Evolutionary conservation across 2,797 vertebrate species (phyloP).

Genomic region (Hippopotamyrus pictus): DNA sequence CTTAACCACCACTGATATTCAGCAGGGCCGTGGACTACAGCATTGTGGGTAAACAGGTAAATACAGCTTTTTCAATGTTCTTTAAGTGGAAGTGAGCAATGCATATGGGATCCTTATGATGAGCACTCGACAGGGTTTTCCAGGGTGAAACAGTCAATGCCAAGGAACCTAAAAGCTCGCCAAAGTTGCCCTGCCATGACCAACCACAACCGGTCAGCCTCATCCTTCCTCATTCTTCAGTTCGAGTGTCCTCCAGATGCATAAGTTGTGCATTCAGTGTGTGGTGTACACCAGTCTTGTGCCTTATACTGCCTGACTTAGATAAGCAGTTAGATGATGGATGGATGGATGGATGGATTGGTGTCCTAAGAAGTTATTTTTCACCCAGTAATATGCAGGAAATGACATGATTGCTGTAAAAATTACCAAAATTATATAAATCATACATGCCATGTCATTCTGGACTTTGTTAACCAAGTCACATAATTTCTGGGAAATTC

Average conservation of each 20-base stretch:
- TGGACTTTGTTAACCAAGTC: constrained; percentile 9
- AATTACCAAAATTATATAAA: constrained; percentile 5
- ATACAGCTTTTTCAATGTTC: neutral
- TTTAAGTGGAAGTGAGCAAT: neutral
- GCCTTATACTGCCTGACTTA: neutral
- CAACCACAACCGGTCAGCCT: neutral
- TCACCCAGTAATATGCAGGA: constrained; percentile 2
- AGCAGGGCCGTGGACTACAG: neutral
- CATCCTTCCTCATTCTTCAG: neutral
- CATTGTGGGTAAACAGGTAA: neutral
- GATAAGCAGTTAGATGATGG: constrained; percentile 2
- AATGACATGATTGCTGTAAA: constrained; percentile 10
- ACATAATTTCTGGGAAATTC: neutral
- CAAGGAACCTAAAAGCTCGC: neutral
- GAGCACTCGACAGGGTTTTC: neutral
- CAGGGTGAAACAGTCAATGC: neutral
- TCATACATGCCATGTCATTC: neutral
- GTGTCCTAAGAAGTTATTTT: neutral
- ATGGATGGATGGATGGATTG: neutral
- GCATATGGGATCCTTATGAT: neutral
- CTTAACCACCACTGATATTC: neutral
- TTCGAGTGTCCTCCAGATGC: neutral
- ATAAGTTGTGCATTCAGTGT: neutral
- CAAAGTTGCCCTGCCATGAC: neutral
- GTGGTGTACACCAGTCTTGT: neutral